A percentile compares a stretch with the other conserved stretches of the same genome.
These are phyloP conservation scores for Achlya flavicornis DNA, from an alignment of 2,888 invertebrate genomes.

Conservation along the genomic window DNA sequence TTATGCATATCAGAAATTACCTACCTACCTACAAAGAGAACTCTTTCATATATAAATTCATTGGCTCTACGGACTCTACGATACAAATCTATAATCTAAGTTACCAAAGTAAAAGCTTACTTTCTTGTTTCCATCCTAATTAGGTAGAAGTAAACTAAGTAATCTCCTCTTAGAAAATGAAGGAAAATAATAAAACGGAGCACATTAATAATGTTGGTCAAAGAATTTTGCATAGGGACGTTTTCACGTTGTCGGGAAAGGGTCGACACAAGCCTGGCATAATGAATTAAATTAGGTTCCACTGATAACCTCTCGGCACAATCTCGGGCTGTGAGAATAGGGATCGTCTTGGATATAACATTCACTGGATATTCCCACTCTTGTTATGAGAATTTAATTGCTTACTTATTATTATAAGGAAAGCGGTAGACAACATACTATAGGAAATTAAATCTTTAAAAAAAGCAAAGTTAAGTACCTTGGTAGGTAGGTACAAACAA, in stretches of 20 bases:
- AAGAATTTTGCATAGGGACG: conserved; percentile 73
- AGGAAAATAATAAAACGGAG: conserved; percentile 37
- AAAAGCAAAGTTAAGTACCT: no score
- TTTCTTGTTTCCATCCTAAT: neutral
- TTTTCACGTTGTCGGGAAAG: conserved; percentile 65
- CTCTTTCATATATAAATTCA: no score
- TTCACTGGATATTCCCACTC: conserved; percentile 6
- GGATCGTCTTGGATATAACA: conserved; percentile 24
- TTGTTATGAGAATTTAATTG: conserved; percentile 16
- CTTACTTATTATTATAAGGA: neutral
- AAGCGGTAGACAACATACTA: no score
- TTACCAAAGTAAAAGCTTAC: neutral
- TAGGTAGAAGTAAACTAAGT: neutral
- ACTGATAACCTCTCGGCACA: conserved; percentile 75
- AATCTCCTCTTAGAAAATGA: conserved; percentile 17
- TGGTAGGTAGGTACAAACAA: no score
- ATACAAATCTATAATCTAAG: no score
- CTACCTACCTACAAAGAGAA: no score
- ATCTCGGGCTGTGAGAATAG: conserved; percentile 56
- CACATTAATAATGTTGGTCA: conserved; percentile 59
- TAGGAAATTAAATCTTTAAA: neutral
- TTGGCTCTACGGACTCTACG: no score
- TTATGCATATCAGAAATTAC: no score
- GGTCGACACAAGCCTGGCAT: conserved; percentile 70
- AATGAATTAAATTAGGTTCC: conserved; percentile 81